Evolutionary conservation across 2,113 vertebrate genomes (phyloP).

Genomic region (Bos javanicus): DNA sequence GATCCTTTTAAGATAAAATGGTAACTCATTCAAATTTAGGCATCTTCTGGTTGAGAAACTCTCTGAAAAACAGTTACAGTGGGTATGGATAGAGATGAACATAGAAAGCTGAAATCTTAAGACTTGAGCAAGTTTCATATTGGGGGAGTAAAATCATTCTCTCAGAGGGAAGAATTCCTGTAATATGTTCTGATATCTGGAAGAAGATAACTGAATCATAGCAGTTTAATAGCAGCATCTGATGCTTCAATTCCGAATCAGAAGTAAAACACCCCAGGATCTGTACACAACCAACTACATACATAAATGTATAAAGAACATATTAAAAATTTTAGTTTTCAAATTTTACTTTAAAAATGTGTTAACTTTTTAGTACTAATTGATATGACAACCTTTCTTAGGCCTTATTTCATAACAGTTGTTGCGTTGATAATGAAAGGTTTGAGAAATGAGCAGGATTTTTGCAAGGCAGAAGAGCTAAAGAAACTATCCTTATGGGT

Average conservation of each 20-base stretch:
- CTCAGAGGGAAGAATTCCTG: neutral
- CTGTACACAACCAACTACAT: neutral
- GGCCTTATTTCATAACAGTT: neutral
- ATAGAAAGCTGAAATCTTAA: neutral
- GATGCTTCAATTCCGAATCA: neutral
- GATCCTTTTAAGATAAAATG: neutral
- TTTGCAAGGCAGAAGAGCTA: neutral
- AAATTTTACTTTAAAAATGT: neutral
- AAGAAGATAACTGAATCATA: neutral
- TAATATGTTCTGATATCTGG: neutral
- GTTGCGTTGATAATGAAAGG: neutral
- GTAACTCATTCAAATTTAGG: neutral
- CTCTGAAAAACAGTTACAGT: neutral
- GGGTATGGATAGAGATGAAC: neutral
- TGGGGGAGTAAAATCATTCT: neutral
- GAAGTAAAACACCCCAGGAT: neutral
- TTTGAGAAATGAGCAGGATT: neutral
- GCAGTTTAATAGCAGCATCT: neutral
- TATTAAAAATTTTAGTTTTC: neutral
- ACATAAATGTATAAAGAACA: neutral
- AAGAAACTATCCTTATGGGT: neutral
- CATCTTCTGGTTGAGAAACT: neutral
- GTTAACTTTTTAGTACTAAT: neutral
- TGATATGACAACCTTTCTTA: neutral
- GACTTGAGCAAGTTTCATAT: neutral